Percentiles rank a stretch among this genome's conserved stretches.
phyloP scores from a whole-genome alignment of 2,113 vertebrate genomes.

The Peucedramus taeniatus region DNA sequence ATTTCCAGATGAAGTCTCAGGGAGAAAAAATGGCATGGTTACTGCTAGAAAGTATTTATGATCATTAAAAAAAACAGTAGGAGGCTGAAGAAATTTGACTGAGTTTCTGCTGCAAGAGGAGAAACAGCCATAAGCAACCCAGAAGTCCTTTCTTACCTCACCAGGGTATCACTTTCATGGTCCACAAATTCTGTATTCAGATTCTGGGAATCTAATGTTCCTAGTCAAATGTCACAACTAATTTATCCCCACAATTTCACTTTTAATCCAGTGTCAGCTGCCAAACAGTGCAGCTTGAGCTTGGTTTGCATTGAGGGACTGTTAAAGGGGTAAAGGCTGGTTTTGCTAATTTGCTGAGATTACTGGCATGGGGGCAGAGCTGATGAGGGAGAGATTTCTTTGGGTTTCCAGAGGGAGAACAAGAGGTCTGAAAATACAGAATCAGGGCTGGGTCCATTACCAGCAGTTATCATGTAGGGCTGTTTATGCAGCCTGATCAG shows the following conservation, averaged over 20 bases:
- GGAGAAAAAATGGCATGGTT: neutral
- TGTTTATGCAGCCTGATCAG: neutral
- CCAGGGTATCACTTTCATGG: neutral
- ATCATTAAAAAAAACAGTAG: neutral
- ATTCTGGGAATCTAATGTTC: neutral
- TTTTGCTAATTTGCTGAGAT: neutral
- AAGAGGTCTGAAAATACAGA: neutral
- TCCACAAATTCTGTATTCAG: neutral
- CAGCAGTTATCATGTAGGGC: neutral
- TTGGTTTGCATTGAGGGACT: neutral
- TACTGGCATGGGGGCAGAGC: neutral
- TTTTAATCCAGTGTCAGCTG: neutral
- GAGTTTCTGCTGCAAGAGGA: neutral
- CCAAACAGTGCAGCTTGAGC: neutral
- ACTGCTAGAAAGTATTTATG: neutral
- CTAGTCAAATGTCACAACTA: neutral
- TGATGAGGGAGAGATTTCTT: neutral
- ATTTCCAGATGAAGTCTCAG: neutral
- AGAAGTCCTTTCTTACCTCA: neutral
- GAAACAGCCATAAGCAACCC: neutral
- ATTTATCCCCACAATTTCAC: neutral
- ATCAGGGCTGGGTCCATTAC: neutral
- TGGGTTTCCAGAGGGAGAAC: neutral
- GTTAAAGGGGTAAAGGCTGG: neutral
- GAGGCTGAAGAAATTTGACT: neutral